These are phyloP conservation scores for Formicarius rufipectus DNA, from an alignment of 2,113 vertebrate genomes.

Conservation along the genomic window DNA sequence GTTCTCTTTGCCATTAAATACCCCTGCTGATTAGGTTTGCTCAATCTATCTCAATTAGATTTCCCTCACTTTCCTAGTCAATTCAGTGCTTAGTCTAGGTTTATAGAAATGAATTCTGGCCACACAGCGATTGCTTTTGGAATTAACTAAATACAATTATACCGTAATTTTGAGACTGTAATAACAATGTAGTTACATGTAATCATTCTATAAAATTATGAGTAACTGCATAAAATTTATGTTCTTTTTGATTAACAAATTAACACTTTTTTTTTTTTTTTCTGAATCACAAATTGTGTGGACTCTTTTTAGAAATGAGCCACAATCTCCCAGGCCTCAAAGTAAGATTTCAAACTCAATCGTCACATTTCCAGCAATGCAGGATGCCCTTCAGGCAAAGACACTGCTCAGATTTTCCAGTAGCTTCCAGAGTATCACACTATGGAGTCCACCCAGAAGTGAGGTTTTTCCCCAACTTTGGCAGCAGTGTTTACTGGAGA, in stretches of 20 bases:
- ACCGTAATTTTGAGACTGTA: conserved; percentile 40
- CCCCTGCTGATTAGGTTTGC: conserved; percentile 54
- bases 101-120: conserved; percentile 60
- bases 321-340: neutral
- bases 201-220: conserved; percentile 40
- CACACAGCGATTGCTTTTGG: conserved; percentile 38
- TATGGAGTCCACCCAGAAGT: neutral
- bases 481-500: neutral
- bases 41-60: conserved; percentile 66
- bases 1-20: conserved; percentile 60
- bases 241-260: conserved; percentile 13
- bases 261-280: neutral
- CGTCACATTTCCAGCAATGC: neutral
- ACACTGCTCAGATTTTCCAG: neutral
- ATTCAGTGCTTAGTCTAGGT: conserved; percentile 48
- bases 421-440: neutral
- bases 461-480: neutral
- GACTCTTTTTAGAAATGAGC: neutral
- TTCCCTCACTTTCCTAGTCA: conserved; percentile 60
- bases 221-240: conserved; percentile 12
- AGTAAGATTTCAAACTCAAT: neutral
- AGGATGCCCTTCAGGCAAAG: neutral
- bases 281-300: neutral
- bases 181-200: conserved; percentile 58
- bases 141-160: conserved; percentile 60